phyloP scores from a whole-genome alignment of 2,113 vertebrate species.

The Phaethon lepturus region DNA sequence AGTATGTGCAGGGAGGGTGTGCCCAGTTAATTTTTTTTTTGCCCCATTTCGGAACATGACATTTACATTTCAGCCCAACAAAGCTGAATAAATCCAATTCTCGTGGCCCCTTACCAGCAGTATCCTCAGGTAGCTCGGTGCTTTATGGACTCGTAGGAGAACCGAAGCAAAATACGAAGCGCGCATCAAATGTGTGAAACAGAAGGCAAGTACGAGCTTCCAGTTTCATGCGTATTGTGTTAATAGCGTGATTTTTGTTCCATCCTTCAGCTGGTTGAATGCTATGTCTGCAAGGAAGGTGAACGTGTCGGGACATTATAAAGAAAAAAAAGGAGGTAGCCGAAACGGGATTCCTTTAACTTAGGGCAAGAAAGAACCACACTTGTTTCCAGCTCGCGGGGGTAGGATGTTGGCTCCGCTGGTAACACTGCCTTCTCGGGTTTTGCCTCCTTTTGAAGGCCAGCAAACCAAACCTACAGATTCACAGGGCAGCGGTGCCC shows the following conservation, averaged over 20 bases:
- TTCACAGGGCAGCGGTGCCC: too few species aligned
- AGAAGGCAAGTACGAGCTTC: not conserved
- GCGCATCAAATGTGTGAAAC: not conserved
- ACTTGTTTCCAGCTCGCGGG: not conserved
- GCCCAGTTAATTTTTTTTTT: not conserved
- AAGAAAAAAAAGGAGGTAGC: too few species aligned
- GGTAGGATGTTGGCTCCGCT: not conserved
- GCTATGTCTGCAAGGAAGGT: not conserved
- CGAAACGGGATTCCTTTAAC: not conserved
- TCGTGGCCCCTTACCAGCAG: not conserved
- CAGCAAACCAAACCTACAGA: not conserved
- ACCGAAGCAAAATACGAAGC: fast-evolving
- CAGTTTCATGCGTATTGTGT: too few species aligned
- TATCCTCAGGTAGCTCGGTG: not conserved
- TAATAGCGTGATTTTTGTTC: not conserved
- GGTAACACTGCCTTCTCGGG: fast-evolving
- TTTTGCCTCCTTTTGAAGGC: not conserved
- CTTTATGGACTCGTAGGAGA: not conserved
- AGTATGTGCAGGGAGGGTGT: fast-evolving
- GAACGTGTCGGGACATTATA: not conserved
- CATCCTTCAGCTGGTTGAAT: not conserved
- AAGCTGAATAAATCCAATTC: not conserved
- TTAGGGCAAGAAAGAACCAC: not conserved
- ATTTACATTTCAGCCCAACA: not conserved
- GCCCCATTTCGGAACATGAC: fast-evolving